A percentile compares a stretch with the other conserved stretches of the same genome.
These are phyloP conservation scores for Chaenogobius annularis DNA, from an alignment of 2,113 vertebrate species.

Conservation along the genomic window DNA sequence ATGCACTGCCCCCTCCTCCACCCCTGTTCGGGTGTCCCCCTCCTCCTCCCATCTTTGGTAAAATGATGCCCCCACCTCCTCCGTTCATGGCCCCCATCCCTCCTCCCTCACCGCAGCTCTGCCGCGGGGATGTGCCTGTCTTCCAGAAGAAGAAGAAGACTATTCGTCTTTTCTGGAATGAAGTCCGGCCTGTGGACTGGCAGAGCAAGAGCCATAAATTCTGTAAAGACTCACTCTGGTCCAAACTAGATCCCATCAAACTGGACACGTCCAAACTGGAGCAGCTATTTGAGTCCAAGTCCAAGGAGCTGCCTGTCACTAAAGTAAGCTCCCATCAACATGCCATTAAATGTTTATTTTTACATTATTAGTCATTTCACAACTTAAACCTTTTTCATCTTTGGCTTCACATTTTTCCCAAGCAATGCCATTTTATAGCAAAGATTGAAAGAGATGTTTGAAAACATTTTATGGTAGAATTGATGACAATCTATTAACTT, in stretches of 20 bases:
- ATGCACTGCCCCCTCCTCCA: conserved; percentile 83
- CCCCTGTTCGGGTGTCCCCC: conserved; percentile 78
- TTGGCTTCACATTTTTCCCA: background rate
- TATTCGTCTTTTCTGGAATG: conserved; percentile 97
- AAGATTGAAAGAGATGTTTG: too few species aligned
- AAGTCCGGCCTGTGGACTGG: conserved; percentile 92
- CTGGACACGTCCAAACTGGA: conserved; percentile 95
- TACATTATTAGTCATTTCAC: background rate
- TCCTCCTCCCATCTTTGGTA: conserved; percentile 80
- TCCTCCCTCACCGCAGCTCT: conserved; percentile 85
- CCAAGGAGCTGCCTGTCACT: conserved; percentile 94
- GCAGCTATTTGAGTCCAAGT: conserved; percentile 97
- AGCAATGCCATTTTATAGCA: background rate
- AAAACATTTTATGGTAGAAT: too few species aligned
- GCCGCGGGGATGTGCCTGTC: conserved; percentile 83
- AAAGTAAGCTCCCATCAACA: conserved; percentile 80
- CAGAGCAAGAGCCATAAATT: conserved; percentile 87
- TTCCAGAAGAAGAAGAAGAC: conserved; percentile 99
- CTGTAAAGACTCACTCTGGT: conserved; percentile 93
- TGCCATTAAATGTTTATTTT: background rate
- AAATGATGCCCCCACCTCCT: conserved; percentile 73
- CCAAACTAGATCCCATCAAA: conserved; percentile 93
- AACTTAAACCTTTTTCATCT: background rate
- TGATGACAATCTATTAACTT: too few species aligned
- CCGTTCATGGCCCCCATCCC: conserved; percentile 79